Percentiles rank a stretch among this genome's conserved stretches.
phyloP scores from a whole-genome alignment of 2,113 vertebrate genomes.

The Callipepla squamata region DNA sequence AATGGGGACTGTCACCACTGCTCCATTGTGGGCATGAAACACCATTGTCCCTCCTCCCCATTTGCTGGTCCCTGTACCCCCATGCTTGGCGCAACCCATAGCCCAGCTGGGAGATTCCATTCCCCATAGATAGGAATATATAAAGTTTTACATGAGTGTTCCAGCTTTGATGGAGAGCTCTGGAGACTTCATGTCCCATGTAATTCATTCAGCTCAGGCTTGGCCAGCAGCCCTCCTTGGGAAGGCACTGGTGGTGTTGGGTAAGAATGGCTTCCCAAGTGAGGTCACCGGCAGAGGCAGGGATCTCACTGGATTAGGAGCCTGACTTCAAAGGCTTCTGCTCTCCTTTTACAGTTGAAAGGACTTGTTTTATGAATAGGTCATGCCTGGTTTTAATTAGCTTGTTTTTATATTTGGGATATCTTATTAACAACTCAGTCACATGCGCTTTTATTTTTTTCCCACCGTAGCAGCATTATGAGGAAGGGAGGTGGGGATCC shows the following conservation, averaged over 20 bases:
- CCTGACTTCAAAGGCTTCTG: slow-evolving; percentile 64
- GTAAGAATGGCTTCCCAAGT: slow-evolving; percentile 39
- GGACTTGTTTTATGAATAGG: slow-evolving; percentile 52
- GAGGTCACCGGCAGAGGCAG: slow-evolving; percentile 14
- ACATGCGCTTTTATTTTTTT: slow-evolving; percentile 54
- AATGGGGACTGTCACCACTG: background rate
- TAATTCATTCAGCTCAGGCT: background rate
- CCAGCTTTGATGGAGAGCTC: background rate
- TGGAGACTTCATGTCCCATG: background rate
- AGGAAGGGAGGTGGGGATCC: slow-evolving; percentile 43
- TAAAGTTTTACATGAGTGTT: rapidly evolving
- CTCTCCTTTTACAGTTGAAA: slow-evolving; percentile 45
- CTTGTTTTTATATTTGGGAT: slow-evolving; percentile 51
- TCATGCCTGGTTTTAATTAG: slow-evolving; percentile 65
- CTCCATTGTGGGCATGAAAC: background rate
- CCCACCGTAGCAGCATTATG: slow-evolving; percentile 32
- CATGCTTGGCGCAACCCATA: rapidly evolving
- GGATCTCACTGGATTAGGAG: slow-evolving; percentile 10
- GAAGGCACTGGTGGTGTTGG: background rate
- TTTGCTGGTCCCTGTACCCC: background rate
- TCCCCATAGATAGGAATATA: rapidly evolving
- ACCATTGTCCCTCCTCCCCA: background rate
- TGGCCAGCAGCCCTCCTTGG: slow-evolving; percentile 5
- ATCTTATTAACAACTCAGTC: slow-evolving; percentile 37
- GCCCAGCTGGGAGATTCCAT: background rate